phyloP scores from a whole-genome alignment of 2,888 invertebrate species.

The Lordiphosa andalusiaca region DNA sequence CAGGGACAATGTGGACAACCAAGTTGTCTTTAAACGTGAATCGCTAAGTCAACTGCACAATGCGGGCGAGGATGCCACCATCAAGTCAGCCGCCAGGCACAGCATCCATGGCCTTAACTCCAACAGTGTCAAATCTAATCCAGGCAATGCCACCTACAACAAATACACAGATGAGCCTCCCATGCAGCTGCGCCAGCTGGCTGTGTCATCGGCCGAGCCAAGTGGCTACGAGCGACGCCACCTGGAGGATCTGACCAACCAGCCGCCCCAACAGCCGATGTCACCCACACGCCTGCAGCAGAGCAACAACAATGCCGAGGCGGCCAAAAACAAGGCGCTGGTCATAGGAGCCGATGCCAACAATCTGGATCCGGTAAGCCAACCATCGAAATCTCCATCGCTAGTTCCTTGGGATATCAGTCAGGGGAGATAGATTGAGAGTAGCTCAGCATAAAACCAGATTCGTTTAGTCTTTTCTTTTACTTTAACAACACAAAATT shows the following conservation, averaged over 20 bases:
- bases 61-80: constrained; percentile 69
- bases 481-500: too few relatives aligned
- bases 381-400: not conserved
- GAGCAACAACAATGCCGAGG: constrained; percentile 77
- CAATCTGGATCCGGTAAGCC: constrained; percentile 85
- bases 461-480: too few relatives aligned
- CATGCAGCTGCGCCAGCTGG: constrained; percentile 75
- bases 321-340: constrained; percentile 81
- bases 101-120: constrained; percentile 63
- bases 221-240: constrained; percentile 65
- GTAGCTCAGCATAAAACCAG: too few relatives aligned
- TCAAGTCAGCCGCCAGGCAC: constrained; percentile 76
- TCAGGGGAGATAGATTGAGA: too few relatives aligned
- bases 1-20: constrained; percentile 74
- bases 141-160: constrained; percentile 77
- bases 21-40: constrained; percentile 68
- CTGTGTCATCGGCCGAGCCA: constrained; percentile 40
- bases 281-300: constrained; percentile 69
- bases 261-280: constrained; percentile 53
- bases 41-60: constrained; percentile 80
- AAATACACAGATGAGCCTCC: constrained; percentile 78
- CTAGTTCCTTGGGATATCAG: too few relatives aligned
- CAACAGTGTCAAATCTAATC: constrained; percentile 51
- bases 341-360: constrained; percentile 86
- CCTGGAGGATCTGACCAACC: constrained; percentile 75